phyloP scores from a whole-genome alignment of 2,888 invertebrate genomes.

The Eueremaeus valkanovi region DNA sequence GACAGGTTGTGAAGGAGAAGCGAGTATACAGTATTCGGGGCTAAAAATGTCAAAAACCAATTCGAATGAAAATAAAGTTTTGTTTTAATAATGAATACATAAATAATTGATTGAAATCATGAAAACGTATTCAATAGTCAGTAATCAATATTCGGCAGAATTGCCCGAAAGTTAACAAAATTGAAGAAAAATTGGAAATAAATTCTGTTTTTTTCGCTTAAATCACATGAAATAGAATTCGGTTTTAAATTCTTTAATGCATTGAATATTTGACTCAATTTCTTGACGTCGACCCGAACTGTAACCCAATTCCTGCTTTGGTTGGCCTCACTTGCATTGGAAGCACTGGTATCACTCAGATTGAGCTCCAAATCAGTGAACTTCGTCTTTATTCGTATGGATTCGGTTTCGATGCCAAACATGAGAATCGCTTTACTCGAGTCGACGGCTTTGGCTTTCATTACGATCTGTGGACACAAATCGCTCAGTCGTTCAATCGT shows the following conservation, averaged over 20 bases:
- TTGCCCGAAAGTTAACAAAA: conserved; percentile 17
- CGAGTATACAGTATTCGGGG: no score
- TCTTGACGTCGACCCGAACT: background rate
- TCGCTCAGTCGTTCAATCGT: background rate
- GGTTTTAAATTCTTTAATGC: background rate
- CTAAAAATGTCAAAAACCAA: no score
- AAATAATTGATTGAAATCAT: no score
- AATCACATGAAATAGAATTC: background rate
- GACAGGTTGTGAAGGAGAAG: no score
- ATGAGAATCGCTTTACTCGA: background rate
- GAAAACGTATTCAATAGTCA: no score
- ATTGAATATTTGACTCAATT: background rate
- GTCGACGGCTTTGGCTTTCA: background rate
- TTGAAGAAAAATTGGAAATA: conserved; percentile 18
- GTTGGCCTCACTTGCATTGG: background rate
- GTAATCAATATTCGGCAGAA: conserved; percentile 4
- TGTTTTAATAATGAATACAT: no score
- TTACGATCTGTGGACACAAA: background rate
- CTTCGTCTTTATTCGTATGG: background rate
- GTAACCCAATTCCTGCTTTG: background rate
- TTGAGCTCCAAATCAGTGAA: conserved; percentile 7
- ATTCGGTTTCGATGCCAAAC: conserved; percentile 10
- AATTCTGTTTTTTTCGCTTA: background rate
- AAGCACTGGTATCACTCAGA: background rate
- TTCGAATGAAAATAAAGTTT: no score